Evolutionary conservation across 2,797 vertebrate genomes (phyloP), one percentile per base, ranked within the genome.

Genomic region (Ambastaia sidthimunki): DNA sequence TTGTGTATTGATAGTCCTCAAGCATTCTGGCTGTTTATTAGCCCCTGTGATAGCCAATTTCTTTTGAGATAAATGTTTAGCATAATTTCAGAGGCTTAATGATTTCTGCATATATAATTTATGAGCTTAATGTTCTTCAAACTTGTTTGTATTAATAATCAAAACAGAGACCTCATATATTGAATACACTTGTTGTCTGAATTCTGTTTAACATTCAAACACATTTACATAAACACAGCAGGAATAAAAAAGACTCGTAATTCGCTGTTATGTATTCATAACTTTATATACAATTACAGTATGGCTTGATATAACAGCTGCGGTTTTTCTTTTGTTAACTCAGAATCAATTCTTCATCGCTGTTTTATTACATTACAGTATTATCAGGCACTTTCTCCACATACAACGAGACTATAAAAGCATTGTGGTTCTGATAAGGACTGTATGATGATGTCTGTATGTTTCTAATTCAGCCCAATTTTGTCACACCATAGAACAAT

Each of bases 281-380:
- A 21, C 48, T 88, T 87, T 88, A 88, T 86, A 54, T 82, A 86
- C 83, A 88, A 48, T 57, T 84, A 44, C 41, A 44, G 41, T 44
- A 86, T 85, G 85, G 86, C 82, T 86, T 86, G 73, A 85, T 85
- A 77, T 83, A 81, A 79, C 78, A 80, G 74, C 77, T 75, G 77
- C 69, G 82, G 50, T 23, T 81, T 41, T 69, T 67, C 18, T 62
- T 60, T 54, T 66, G 55, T 41, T 59, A 72, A 82, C 28, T 74
- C 31, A 54, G 50, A 57, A 55, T 70, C 37, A 19, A 55, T 63
- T 70, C 16, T 44, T 75, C 63, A 48, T 70, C 21, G 28, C 55
- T n/a, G 67, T 68, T 73, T 37, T 19, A 37, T 52, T 55, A 76
- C 73, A 82, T 57, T 80, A 73, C 73, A 86, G 70, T 80, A 76